A percentile compares a stretch with the other conserved stretches of the same genome.
phyloP scores from a whole-genome alignment of 2,797 vertebrate genomes.

The Premnoplex brunnescens region DNA sequence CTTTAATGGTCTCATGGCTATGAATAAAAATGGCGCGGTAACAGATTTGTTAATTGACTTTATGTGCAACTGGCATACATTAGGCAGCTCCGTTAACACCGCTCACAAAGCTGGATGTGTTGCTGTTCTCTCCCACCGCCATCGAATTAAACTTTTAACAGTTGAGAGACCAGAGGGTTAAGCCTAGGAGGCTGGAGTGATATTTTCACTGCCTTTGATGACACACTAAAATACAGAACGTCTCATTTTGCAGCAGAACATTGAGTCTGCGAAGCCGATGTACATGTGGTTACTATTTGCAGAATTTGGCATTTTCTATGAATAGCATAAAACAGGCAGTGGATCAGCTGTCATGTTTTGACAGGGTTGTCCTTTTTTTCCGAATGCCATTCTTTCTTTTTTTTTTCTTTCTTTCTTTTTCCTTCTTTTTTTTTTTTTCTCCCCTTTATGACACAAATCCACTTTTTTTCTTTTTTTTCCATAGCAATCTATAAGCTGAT shows the following conservation, averaged over 20 bases:
- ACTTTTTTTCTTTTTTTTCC: neutral
- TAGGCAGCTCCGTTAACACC: conserved; percentile 49
- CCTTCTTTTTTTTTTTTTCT: neutral
- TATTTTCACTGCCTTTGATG: conserved; percentile 75
- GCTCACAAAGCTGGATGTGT: conserved; percentile 47
- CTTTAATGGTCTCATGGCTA: conserved; percentile 62
- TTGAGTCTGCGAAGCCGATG: conserved; percentile 66
- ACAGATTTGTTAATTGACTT: conserved; percentile 70
- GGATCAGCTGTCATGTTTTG: conserved; percentile 78
- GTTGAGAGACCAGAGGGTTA: conserved; percentile 67
- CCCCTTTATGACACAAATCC: conserved; percentile 30
- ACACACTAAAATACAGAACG: conserved; percentile 75
- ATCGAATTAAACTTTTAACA: conserved; percentile 57
- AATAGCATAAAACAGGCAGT: conserved; percentile 78
- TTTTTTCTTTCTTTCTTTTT: neutral
- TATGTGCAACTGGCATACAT: conserved; percentile 49
- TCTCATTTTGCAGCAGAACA: conserved; percentile 75
- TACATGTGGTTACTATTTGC: conserved; percentile 81
- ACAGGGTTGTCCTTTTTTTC: conserved; percentile 80
- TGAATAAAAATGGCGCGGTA: conserved; percentile 71
- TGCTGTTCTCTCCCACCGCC: conserved; percentile 27
- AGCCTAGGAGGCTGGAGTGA: conserved; percentile 70
- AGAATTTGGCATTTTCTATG: conserved; percentile 82
- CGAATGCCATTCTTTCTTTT: conserved; percentile 66
- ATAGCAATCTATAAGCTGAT: conserved; percentile 19